These are phyloP conservation scores for Lacanobia oleracea DNA, from an alignment of 2,888 invertebrate genomes.

Conservation along the genomic window DNA sequence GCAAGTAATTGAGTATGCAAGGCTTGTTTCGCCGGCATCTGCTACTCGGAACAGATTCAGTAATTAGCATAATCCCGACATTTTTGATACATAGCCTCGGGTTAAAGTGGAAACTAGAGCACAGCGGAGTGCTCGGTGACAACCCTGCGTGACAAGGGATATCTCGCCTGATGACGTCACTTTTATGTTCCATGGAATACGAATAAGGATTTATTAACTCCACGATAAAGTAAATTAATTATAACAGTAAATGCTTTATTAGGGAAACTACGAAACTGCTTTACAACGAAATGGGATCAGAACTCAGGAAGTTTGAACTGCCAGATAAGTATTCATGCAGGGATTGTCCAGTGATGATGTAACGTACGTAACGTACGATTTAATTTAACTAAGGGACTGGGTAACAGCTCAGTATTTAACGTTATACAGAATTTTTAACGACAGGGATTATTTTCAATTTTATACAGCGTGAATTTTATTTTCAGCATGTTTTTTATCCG, in stretches of 20 bases:
- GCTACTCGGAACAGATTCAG: slow-evolving; percentile 62
- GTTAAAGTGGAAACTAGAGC: slow-evolving; percentile 49
- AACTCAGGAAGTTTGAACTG: slow-evolving; percentile 7
- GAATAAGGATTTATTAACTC: slow-evolving; percentile 62
- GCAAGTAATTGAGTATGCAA: slow-evolving; percentile 57
- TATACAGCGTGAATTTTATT: slow-evolving; percentile 27
- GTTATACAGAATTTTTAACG: slow-evolving; percentile 2
- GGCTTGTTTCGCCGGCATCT: slow-evolving; percentile 56
- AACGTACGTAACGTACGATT: background rate
- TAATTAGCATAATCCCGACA: slow-evolving; percentile 68
- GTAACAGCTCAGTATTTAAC: background rate
- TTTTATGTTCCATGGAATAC: slow-evolving; percentile 60
- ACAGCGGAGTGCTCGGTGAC: slow-evolving; percentile 42
- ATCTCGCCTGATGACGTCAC: slow-evolving; percentile 61
- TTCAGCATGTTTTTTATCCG: background rate
- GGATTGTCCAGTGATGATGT: background rate
- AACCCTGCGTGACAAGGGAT: slow-evolving; percentile 63
- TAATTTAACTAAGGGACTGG: slow-evolving; percentile 12
- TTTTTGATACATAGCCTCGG: slow-evolving; percentile 63
- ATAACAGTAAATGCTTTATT: slow-evolving; percentile 55
- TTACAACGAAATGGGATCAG: slow-evolving; percentile 20
- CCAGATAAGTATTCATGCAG: slow-evolving; percentile 13
- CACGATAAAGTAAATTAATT: slow-evolving; percentile 59
- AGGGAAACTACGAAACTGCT: slow-evolving; percentile 23
- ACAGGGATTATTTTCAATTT: slow-evolving; percentile 1